Evolutionary conservation across 2,113 vertebrate species (phyloP).

Genomic region (Etia nguti): DNA sequence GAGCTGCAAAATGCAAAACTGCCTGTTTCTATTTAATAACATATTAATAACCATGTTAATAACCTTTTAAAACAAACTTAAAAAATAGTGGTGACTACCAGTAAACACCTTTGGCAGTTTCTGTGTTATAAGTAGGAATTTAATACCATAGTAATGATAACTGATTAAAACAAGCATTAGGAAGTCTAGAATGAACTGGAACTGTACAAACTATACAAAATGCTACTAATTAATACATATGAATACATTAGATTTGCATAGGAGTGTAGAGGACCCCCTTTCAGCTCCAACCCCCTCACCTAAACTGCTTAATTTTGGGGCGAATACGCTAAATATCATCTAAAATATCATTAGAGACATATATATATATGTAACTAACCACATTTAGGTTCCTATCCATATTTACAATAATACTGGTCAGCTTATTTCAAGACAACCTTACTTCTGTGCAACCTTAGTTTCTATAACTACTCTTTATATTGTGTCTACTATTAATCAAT

Average conservation of each 20-base stretch:
- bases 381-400: not conserved
- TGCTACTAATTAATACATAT: no score
- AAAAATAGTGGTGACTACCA: not conserved
- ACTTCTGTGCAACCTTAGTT: not conserved
- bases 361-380: not conserved
- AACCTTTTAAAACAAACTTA: not conserved
- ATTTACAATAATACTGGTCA: not conserved
- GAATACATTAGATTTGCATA: no score
- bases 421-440: not conserved
- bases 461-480: not conserved
- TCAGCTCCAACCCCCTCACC: no score
- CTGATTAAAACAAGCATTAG: not conserved
- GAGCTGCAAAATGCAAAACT: not conserved
- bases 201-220: not conserved
- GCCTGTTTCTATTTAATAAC: not conserved
- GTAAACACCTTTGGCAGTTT: not conserved
- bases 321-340: not conserved
- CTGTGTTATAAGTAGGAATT: not conserved
- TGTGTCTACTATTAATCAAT: not conserved
- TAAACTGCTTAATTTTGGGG: not conserved
- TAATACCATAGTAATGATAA: not conserved
- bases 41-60: not conserved
- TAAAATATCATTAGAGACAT: not conserved
- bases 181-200: not conserved
- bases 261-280: no score